phyloP scores from a whole-genome alignment of 2,113 vertebrate genomes.

The Cyanoliseus patagonus region DNA sequence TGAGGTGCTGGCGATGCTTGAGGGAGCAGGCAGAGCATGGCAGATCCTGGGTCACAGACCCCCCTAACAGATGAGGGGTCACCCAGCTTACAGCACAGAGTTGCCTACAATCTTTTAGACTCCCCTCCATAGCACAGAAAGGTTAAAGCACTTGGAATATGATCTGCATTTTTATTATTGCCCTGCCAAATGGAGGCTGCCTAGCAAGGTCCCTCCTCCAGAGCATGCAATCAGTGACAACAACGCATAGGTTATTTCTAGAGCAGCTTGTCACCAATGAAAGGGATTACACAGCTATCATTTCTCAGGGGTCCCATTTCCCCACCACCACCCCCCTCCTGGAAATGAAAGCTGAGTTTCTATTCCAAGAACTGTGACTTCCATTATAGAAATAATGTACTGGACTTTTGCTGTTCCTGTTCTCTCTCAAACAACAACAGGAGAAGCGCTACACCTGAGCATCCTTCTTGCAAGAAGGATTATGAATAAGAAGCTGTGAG shows the following conservation, averaged over 20 bases:
- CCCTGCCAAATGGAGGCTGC: background rate
- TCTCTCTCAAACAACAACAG: background rate
- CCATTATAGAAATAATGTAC: accelerated
- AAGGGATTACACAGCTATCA: background rate
- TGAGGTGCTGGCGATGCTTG: background rate
- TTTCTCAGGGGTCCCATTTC: background rate
- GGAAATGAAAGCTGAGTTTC: background rate
- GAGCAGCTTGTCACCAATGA: background rate
- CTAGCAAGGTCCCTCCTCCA: background rate
- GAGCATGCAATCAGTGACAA: background rate
- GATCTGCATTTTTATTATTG: background rate
- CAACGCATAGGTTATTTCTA: background rate
- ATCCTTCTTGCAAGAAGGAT: background rate
- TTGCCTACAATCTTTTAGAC: background rate
- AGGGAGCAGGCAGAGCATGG: background rate
- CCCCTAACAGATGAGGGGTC: background rate
- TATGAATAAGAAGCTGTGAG: background rate
- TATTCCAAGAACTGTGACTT: background rate
- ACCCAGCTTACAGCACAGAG: background rate
- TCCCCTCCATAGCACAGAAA: background rate
- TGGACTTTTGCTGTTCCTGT: background rate
- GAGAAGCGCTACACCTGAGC: background rate
- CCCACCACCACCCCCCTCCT: too few species aligned
- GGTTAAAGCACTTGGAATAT: background rate
- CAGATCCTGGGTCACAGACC: background rate